Evolutionary conservation across 2,797 vertebrate species (phyloP).

Genomic region (Scyliorhinus canicula): DNA sequence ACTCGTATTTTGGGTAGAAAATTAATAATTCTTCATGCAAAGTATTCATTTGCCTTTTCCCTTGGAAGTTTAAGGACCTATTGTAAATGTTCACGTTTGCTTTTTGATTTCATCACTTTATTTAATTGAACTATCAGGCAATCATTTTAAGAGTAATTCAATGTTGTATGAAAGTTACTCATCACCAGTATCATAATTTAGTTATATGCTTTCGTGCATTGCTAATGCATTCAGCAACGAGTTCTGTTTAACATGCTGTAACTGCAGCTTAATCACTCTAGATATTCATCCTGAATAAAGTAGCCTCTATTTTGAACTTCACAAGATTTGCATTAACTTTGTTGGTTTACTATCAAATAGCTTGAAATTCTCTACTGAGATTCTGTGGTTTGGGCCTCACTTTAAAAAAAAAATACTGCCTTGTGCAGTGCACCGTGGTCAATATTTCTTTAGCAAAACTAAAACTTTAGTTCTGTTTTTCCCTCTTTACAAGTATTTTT

Average conservation of each 20-base stretch:
- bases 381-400: not conserved
- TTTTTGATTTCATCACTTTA: not conserved
- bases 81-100: not conserved
- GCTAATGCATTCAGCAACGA: not conserved
- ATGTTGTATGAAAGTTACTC: not conserved
- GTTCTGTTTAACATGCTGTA: not conserved
- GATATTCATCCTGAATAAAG: not conserved
- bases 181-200: not conserved
- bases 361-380: not conserved
- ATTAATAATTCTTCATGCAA: not conserved
- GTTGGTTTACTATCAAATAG: not conserved
- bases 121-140: not conserved
- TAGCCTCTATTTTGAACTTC: not conserved
- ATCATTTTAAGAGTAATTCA: not conserved
- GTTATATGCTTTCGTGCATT: not conserved
- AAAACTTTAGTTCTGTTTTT: not conserved
- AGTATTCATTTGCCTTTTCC: not conserved
- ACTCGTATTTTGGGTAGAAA: not conserved
- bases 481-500: not conserved
- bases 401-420: not conserved
- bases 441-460: not conserved
- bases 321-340: not conserved
- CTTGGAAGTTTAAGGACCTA: not conserved
- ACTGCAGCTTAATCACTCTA: not conserved
- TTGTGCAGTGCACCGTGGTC: not conserved